phyloP scores from a whole-genome alignment of 37 sponge, comb jelly and placozoan genomes.

The Haliclona indistincta region DNA sequence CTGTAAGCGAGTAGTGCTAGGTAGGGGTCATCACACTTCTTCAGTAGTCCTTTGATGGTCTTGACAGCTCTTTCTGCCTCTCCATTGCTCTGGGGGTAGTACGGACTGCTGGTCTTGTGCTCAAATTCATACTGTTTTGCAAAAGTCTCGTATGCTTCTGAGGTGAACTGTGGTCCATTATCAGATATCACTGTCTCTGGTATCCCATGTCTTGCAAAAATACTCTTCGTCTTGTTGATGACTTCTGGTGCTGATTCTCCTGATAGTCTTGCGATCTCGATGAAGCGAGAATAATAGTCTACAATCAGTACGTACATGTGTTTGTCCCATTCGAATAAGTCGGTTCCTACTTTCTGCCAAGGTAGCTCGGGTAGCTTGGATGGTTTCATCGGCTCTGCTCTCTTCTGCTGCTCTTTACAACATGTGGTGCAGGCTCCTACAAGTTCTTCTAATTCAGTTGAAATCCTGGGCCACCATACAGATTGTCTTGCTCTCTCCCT shows the following conservation, averaged over 20 bases:
- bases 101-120: no score
- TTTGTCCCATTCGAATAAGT: constrained; percentile 45
- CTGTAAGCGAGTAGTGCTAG: constrained; percentile 50
- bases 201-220: constrained; percentile 65
- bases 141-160: constrained; percentile 21
- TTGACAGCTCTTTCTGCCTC: constrained; percentile 71
- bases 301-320: constrained; percentile 38
- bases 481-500: no score
- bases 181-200: constrained; percentile 38
- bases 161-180: no score
- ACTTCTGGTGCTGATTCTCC: constrained; percentile 14
- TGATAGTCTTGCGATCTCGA: constrained; percentile 43
- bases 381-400: constrained; percentile 7
- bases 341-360: constrained; percentile 57
- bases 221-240: constrained; percentile 19
- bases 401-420: constrained; percentile 20
- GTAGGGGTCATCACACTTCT: no score
- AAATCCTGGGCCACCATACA: constrained; percentile 40
- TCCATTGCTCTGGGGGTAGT: constrained; percentile 60
- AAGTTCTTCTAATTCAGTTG: constrained; percentile 20
- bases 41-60: no score
- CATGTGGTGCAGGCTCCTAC: constrained; percentile 18
- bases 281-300: constrained; percentile 44
- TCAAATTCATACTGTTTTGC: constrained; percentile 25
- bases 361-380: constrained; percentile 35